Percentiles rank a stretch among this genome's conserved stretches.
Evolutionary conservation across 2,113 vertebrate species (phyloP).

Genomic region (Canis aureus): DNA sequence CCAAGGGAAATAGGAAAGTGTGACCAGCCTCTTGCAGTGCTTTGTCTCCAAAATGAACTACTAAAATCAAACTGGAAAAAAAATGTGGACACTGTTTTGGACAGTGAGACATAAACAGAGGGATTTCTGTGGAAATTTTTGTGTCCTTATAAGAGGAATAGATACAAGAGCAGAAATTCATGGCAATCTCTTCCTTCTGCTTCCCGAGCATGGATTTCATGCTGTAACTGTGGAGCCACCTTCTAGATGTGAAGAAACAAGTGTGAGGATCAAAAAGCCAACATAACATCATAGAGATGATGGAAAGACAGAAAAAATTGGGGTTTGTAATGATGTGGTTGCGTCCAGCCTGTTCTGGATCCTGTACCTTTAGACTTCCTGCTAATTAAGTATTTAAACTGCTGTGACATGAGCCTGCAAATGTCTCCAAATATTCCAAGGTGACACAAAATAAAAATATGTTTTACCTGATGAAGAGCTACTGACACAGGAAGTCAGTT

Average conservation of each 20-base stretch:
- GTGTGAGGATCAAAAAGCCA: neutral
- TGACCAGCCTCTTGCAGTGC: neutral
- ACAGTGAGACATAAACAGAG: neutral
- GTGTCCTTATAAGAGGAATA: neutral
- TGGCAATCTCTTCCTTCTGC: neutral
- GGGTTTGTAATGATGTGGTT: neutral
- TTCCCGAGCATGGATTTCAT: neutral
- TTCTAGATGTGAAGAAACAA: neutral
- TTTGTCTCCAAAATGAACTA: neutral
- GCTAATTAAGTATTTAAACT: constrained; percentile 39
- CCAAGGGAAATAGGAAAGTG: neutral
- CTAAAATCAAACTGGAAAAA: neutral
- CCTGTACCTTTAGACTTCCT: neutral
- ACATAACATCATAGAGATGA: neutral
- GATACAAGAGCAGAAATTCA: neutral
- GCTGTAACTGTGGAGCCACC: neutral
- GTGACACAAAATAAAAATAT: constrained; percentile 40
- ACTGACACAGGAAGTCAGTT: neutral
- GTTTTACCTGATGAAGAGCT: neutral
- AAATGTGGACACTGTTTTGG: neutral
- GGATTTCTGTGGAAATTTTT: neutral
- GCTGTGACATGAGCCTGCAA: neutral
- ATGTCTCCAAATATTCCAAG: constrained; percentile 7
- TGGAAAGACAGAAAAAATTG: neutral
- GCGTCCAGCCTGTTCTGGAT: neutral